These are phyloP conservation scores for Drosophila robusta DNA, from an alignment of 2,888 invertebrate species.

Conservation along the genomic window DNA sequence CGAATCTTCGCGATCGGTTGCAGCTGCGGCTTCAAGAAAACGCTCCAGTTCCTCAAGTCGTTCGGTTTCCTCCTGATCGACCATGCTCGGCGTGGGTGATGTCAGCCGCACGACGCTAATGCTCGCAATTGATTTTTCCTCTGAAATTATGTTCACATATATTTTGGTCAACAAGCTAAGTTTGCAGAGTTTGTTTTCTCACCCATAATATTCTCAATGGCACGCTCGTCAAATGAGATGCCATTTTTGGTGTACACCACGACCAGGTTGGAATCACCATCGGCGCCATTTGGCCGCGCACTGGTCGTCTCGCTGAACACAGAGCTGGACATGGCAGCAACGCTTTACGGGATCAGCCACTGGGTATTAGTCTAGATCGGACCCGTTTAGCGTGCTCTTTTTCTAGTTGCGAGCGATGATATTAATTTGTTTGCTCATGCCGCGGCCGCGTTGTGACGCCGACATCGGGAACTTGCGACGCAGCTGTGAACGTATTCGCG, in stretches of 20 bases:
- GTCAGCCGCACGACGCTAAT: constrained; percentile 88
- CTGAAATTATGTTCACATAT: constrained; percentile 56
- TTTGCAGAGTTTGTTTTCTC: constrained; percentile 66
- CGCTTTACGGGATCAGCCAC: constrained; percentile 7
- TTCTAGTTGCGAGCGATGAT: constrained; percentile 29
- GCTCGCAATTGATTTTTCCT: constrained; percentile 87
- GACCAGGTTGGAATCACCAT: constrained; percentile 86
- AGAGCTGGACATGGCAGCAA: constrained; percentile 83
- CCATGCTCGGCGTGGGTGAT: constrained; percentile 85
- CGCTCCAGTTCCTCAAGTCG: constrained; percentile 67
- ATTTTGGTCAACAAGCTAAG: not conserved
- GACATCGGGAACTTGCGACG: constrained; percentile 47
- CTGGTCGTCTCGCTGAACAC: constrained; percentile 81
- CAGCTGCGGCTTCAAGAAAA: constrained; percentile 40
- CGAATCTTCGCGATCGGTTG: constrained; percentile 81
- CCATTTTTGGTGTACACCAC: constrained; percentile 95
- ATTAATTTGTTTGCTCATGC: constrained; percentile 60
- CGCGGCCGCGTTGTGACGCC: constrained; percentile 74
- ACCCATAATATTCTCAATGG: constrained; percentile 92
- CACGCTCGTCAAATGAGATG: constrained; percentile 92
- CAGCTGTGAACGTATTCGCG: constrained; percentile 16
- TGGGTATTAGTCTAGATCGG: constrained; percentile 20
- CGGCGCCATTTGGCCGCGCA: constrained; percentile 53
- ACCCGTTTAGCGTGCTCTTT: constrained; percentile 19
- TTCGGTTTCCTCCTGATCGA: constrained; percentile 81